A percentile compares a stretch with the other conserved stretches of the same genome.
Evolutionary conservation across 2,888 invertebrate species (phyloP).

Genomic region (Platycnemis pennipes): DNA sequence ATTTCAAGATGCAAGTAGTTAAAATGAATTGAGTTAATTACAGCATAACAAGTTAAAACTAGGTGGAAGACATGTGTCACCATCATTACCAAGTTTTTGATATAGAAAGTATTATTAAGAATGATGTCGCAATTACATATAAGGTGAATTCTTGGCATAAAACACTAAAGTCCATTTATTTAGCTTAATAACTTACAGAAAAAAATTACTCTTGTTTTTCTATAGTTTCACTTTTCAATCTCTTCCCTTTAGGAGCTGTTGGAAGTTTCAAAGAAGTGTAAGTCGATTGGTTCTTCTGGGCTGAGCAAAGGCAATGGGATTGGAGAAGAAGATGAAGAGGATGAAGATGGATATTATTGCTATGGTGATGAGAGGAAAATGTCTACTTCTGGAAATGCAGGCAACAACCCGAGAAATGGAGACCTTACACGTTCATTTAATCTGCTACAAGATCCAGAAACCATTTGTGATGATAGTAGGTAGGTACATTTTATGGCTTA

Average conservation of each 20-base stretch:
- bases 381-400: neutral
- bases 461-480: conserved; percentile 82
- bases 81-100: too few species aligned
- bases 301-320: conserved; percentile 75
- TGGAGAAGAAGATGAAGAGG: conserved; percentile 64
- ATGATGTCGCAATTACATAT: too few species aligned
- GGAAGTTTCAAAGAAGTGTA: conserved; percentile 82
- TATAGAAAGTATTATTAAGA: too few species aligned
- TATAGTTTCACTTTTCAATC: neutral
- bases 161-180: too few species aligned
- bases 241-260: conserved; percentile 79
- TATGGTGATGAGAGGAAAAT: neutral
- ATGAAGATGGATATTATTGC: neutral
- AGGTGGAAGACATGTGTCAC: too few species aligned
- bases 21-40: too few species aligned
- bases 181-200: too few species aligned
- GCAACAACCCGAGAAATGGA: conserved; percentile 1
- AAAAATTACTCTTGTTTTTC: neutral
- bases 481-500: conserved; percentile 76
- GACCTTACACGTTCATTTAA: neutral
- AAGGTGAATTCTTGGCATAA: too few species aligned
- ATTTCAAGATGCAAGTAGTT: too few species aligned
- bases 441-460: conserved; percentile 74
- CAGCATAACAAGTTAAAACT: too few species aligned
- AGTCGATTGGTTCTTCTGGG: conserved; percentile 79